Evolutionary conservation across 1,140 invertebrate genomes (phyloP).

Genomic region (Brachionus asplanchnoidis): DNA sequence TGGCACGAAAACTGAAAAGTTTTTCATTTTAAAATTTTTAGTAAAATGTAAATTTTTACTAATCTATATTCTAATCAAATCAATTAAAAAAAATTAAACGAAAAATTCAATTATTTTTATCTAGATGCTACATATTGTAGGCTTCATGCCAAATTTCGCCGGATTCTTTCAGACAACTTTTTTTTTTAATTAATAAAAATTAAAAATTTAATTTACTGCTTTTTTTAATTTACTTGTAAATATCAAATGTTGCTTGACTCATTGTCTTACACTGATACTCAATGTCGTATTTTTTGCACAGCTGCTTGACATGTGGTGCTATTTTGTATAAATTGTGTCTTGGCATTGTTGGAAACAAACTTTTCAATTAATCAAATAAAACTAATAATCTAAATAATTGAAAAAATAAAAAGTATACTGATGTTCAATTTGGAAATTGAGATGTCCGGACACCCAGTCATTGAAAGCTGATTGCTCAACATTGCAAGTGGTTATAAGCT

Average conservation of each 20-base stretch:
- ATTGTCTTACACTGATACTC: constrained; percentile 44
- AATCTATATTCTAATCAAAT: no score
- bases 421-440: constrained; percentile 50
- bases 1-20: no score
- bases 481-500: constrained; percentile 48
- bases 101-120: no score
- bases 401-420: constrained; percentile 34
- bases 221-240: constrained; percentile 43
- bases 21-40: no score
- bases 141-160: constrained; percentile 55
- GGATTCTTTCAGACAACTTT: constrained; percentile 50
- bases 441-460: constrained; percentile 53
- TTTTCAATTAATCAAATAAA: background rate
- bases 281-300: constrained; percentile 45
- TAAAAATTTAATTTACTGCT: no score
- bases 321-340: constrained; percentile 45
- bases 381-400: background rate
- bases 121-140: constrained; percentile 43
- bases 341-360: constrained; percentile 48
- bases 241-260: constrained; percentile 43
- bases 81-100: no score
- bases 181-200: no score
- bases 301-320: constrained; percentile 43
- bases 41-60: no score
- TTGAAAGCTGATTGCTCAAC: constrained; percentile 43